These are phyloP conservation scores for Papilio xuthus DNA, from an alignment of 1,140 invertebrate genomes.

Conservation along the genomic window DNA sequence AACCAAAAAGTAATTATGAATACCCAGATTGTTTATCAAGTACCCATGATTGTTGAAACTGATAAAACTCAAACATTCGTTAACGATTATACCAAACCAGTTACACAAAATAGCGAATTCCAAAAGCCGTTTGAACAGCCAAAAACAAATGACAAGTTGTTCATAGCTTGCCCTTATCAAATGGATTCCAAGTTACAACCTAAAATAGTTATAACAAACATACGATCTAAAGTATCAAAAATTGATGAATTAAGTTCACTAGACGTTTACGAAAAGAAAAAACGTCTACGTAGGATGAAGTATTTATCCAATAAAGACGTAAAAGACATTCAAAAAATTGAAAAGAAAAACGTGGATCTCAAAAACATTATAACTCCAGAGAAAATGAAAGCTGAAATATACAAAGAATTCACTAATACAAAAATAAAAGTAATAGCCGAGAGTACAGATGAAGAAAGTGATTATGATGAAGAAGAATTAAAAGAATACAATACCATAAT, in stretches of 20 bases:
- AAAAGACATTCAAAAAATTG: slow-evolving; percentile 56
- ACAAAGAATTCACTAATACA: slow-evolving; percentile 65
- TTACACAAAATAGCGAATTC: slow-evolving; percentile 51
- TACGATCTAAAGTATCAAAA: slow-evolving; percentile 58
- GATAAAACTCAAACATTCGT: slow-evolving; percentile 56
- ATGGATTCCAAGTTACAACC: slow-evolving; percentile 70
- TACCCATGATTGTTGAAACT: slow-evolving; percentile 70
- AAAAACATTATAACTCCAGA: slow-evolving; percentile 73
- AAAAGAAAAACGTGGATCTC: slow-evolving; percentile 55
- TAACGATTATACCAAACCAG: slow-evolving; percentile 55
- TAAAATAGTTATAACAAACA: slow-evolving; percentile 69
- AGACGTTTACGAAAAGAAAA: slow-evolving; percentile 75
- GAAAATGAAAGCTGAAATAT: slow-evolving; percentile 72
- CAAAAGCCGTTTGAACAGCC: slow-evolving; percentile 54
- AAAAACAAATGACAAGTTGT: slow-evolving; percentile 65
- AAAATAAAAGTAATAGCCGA: slow-evolving; percentile 54
- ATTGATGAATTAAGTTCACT: slow-evolving; percentile 71
- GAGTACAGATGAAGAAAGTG: slow-evolving; percentile 67
- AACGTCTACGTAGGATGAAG: slow-evolving; percentile 62
- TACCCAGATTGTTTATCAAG: slow-evolving; percentile 74
- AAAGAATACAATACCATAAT: slow-evolving; percentile 66
- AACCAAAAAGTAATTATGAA: slow-evolving; percentile 69
- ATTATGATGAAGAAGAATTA: slow-evolving; percentile 69
- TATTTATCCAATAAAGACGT: slow-evolving; percentile 62
- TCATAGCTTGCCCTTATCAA: slow-evolving; percentile 67